A percentile compares a stretch with the other conserved stretches of the same genome.
Conservation (phyloP, 64 coral and sea anemone genomes). For the Actinia tenebrosa region DNA sequence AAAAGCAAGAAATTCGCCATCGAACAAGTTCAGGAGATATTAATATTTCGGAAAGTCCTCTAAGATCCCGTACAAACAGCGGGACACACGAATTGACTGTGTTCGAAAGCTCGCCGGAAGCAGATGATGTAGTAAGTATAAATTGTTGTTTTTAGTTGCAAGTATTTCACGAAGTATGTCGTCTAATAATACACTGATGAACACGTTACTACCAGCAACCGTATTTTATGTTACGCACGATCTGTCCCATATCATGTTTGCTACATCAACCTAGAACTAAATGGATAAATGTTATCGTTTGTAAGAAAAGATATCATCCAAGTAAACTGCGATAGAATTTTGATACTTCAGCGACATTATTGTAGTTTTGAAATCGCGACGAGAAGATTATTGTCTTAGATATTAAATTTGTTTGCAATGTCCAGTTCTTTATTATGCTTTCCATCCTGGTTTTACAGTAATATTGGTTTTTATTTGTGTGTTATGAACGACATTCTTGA, state of each 20-base stretch:
- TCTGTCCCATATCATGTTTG: not conserved
- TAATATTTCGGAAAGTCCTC: conserved; percentile 16
- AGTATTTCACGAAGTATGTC: not conserved
- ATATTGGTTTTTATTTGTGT: not conserved
- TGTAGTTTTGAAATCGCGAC: not conserved
- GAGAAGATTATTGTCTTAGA: not conserved
- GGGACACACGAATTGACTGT: conserved; percentile 22
- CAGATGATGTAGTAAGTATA: conserved; percentile 19
- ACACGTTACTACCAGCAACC: conserved; percentile 14
- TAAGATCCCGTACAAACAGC: not conserved
- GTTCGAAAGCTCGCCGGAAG: conserved; percentile 32
- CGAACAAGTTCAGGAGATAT: conserved; percentile 41
- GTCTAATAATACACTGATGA: not conserved
- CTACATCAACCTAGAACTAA: not conserved
- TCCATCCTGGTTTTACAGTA: not conserved
- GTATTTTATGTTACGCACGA: conserved; percentile 16
- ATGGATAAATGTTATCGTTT: not conserved
- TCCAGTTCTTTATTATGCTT: not conserved
- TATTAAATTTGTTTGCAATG: not conserved
- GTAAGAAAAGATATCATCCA: not conserved
- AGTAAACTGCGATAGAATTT: not conserved
- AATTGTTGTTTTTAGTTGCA: conserved; percentile 3
- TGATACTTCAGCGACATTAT: not conserved
- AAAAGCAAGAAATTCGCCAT: conserved; percentile 74
- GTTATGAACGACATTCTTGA: not conserved